Evolutionary conservation across 1,140 invertebrate species (phyloP), one percentile per base, ranked within the genome.

Genomic region (Saccostrea cuccullata): DNA sequence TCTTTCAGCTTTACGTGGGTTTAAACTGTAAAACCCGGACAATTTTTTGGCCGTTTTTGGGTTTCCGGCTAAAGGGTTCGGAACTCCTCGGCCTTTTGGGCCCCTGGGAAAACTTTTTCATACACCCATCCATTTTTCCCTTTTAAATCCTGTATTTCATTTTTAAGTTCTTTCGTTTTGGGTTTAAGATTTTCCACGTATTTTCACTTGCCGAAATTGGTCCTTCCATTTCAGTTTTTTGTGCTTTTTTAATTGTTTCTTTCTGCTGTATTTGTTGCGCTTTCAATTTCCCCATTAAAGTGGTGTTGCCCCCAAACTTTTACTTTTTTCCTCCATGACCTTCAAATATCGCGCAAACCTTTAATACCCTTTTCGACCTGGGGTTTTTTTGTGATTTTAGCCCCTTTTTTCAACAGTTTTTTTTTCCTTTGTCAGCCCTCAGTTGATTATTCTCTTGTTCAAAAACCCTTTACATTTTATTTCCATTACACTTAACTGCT

Each of bases 121-220:
- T 99, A 98, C 97, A 99, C 95, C 99, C 98, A 93, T 99, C 98
- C 95, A 99, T 98, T 96, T 99, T 98, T 87, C 98, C 97, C 93
- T n/a, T 98, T 98, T 92, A 99, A 95, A 92, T 99, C 98, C 84
- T 97, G 95, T 26, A 99, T 96, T 94, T 99, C 98, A 91, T 98
- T 97, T 93, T 98, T 98, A 95, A 99, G 97, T 82, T 98, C 97
- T 93, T 99, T 97, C 95, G 99, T 99, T 95, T 99, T 99, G 92
- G 99, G 98, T 97, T 98, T 98, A 2, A 99, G 95, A 90, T 98
- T 97, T 94, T 99, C 98, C 92, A 98, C 98, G 2, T 98, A 82
- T 97, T 97, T 95, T 94, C 94, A 13, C 89, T 90, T 17, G 86
- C 84, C 20, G 89, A 82, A 92, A 60, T 40, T 92, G 84, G 8